Conservation (phyloP, 2,113 vertebrate genomes). For the Oostethus manadensis region DNA sequence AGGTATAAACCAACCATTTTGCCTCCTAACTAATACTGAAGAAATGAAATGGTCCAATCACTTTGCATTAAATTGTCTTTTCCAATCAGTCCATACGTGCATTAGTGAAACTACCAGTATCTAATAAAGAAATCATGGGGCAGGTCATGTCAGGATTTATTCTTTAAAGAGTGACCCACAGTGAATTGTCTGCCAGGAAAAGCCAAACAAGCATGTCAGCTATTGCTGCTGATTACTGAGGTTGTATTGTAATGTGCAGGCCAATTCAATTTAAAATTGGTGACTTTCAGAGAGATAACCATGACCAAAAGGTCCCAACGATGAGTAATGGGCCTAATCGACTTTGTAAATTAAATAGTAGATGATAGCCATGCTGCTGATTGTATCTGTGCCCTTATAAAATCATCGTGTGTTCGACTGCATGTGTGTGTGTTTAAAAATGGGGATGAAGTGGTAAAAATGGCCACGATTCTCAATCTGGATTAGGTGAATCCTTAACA, state of each 20-base stretch:
- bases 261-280: conserved; percentile 43
- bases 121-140: no score
- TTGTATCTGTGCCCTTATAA: conserved; percentile 27
- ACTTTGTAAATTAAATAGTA: conserved; percentile 51
- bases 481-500: conserved; percentile 51
- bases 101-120: neutral
- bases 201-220: conserved; percentile 20
- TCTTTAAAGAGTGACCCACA: neutral
- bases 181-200: neutral
- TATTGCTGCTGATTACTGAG: conserved; percentile 16
- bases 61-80: neutral
- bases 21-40: no score
- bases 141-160: neutral
- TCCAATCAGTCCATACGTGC: neutral
- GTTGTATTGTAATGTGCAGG: conserved; percentile 15
- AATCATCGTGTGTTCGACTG: conserved; percentile 7
- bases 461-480: conserved; percentile 46
- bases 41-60: neutral
- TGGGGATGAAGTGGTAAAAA: conserved; percentile 14
- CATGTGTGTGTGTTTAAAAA: conserved; percentile 14
- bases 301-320: conserved; percentile 45
- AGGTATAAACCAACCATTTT: neutral
- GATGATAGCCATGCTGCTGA: conserved; percentile 35
- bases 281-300: conserved; percentile 36
- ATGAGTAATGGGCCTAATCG: conserved; percentile 57